phyloP scores from a whole-genome alignment of 1,140 invertebrate genomes.

The Nasonia giraulti region DNA sequence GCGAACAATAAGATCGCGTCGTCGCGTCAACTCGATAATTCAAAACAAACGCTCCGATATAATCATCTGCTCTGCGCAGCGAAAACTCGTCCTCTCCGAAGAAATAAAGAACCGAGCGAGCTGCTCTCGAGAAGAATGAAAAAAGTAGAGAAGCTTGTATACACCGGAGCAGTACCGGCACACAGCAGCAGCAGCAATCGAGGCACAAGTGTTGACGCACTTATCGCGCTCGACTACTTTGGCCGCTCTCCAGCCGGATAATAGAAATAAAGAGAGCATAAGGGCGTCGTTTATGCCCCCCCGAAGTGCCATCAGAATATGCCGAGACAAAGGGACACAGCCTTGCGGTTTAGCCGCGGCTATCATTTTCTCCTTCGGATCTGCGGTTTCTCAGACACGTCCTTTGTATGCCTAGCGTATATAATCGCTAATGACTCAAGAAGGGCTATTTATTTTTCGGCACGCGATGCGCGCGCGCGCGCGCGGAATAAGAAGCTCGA shows the following conservation, averaged over 20 bases:
- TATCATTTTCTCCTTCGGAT: conserved; percentile 13
- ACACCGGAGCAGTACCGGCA: not conserved
- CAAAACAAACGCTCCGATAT: conserved; percentile 22
- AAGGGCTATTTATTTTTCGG: conserved; percentile 16
- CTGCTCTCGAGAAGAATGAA: not conserved
- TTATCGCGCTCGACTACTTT: conserved; percentile 20
- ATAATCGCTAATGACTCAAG: not conserved
- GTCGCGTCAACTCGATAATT: conserved; percentile 20
- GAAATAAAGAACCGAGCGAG: not conserved
- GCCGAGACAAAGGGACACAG: conserved; percentile 48
- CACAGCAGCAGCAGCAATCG: not conserved
- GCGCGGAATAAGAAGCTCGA: not conserved
- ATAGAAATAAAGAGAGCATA: conserved; percentile 52
- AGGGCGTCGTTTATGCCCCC: conserved; percentile 42
- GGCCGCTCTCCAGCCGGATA: conserved; percentile 29
- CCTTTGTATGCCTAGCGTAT: not conserved
- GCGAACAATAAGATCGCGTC: not conserved
- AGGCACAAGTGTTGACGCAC: conserved; percentile 23
- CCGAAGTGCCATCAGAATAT: conserved; percentile 12
- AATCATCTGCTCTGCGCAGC: not conserved
- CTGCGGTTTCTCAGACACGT: not conserved
- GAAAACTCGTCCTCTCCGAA: not conserved
- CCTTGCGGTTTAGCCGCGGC: not conserved
- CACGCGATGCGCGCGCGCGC: not conserved
- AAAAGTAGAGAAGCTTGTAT: not conserved